Base-by-base conservation (phyloP, 2,797 vertebrate genomes). In the Mionectes olivaceus region DNA sequence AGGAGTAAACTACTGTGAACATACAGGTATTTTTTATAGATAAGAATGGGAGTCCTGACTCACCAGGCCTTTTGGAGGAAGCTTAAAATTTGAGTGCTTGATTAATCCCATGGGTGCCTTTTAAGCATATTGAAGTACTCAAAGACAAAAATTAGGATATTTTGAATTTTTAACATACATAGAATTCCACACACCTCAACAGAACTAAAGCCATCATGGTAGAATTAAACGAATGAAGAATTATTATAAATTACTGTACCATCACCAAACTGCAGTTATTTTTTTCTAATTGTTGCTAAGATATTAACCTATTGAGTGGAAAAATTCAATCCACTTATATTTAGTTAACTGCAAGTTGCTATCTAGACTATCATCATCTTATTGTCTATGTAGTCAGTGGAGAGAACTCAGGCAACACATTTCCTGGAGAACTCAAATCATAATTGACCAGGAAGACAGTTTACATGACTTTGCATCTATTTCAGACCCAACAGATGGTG, bases 391-490 rank as follows among this genome's bases (percentile, higher is more conserved):
- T 46, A 88, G 37, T 35, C 28, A 35, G 18, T 15, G 12, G 9
- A 53, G 47, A 73, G 14, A 47, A 83, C 8, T 86, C 55, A 53
- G 46, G 19, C 24, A 77, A 39, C 32, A 69, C 11, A 25, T 64
- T 85, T 19, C 24, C 32, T 44, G n/a, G 13, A 73, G 22, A 39
- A n/a, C 1, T 13, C 7, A 37, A 17, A 19, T 21, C 0, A 0
- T 4, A 41, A 27, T 4, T 65, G 28, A 61, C 27, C 77, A 53
- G 35, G 39, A 86, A 70, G 33, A 30, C 3, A 49, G 21, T 2
- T 86, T 50, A 30, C 27, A 50, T 0, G 1, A 63, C 11, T 24
- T 24, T 63, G 19, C 35, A 81, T 85, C 39, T 63, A 35, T 59
- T 90, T 21, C 27, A 50, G 24, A 32, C 21, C 22, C 7, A 69